Evolutionary conservation across 35 echinoderm and acorn worm species (phyloP).

Genomic region (Diadema setosum): DNA sequence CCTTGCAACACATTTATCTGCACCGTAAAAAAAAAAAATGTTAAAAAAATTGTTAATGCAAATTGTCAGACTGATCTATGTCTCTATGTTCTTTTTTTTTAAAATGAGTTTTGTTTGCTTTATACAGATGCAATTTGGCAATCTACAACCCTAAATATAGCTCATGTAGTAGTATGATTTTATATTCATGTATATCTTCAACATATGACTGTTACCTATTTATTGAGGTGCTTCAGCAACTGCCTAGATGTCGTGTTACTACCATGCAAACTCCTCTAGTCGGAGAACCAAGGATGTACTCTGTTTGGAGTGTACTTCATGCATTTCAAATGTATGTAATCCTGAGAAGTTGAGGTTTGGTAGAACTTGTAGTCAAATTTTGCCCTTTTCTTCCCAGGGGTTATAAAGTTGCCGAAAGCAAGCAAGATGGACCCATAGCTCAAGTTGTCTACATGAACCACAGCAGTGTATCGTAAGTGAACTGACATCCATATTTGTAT

Average conservation of each 20-base stretch:
- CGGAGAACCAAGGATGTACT: not conserved
- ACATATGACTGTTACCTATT: not conserved
- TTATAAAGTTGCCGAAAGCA: not conserved
- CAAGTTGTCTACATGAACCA: not conserved
- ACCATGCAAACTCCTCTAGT: not conserved
- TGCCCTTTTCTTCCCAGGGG: not conserved
- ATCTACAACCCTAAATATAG: too few species aligned
- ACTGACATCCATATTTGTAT: too few species aligned
- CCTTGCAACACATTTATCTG: too few species aligned
- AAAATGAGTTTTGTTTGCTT: too few species aligned
- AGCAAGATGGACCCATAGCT: not conserved
- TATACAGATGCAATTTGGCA: too few species aligned
- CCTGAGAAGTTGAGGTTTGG: not conserved
- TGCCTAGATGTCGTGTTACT: not conserved
- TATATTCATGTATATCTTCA: too few species aligned
- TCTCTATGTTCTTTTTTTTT: too few species aligned
- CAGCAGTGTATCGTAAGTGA: not conserved
- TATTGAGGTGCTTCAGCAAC: not conserved
- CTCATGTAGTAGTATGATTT: too few species aligned
- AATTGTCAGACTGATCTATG: too few species aligned
- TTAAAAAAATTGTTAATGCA: too few species aligned
- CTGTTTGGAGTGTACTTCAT: not conserved
- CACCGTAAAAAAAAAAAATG: too few species aligned
- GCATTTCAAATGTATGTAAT: not conserved
- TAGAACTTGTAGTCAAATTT: not conserved